phyloP scores from a whole-genome alignment of 2,797 vertebrate species.

The Poliocrania exsul region DNA sequence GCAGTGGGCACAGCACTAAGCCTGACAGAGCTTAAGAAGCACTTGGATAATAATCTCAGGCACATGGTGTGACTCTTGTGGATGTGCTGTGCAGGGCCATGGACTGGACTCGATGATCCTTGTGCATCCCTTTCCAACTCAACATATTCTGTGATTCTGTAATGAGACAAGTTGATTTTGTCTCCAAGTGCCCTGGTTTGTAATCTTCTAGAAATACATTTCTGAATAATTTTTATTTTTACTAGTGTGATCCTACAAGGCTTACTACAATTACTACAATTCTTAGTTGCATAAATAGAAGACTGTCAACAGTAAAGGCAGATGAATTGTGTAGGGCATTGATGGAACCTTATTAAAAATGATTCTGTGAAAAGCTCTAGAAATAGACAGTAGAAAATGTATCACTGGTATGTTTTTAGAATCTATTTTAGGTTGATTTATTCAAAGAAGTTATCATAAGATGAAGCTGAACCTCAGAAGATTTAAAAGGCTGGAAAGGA shows the following conservation, averaged over 20 bases:
- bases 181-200: background rate
- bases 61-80: background rate
- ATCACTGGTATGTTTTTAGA: background rate
- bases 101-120: background rate
- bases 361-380: background rate
- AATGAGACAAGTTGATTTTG: background rate
- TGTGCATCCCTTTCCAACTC: background rate
- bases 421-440: slow-evolving; percentile 1
- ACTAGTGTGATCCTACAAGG: background rate
- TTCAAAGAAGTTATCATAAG: background rate
- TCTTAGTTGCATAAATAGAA: background rate
- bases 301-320: background rate
- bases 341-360: background rate
- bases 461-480: background rate
- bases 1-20: background rate
- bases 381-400: background rate
- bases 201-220: background rate
- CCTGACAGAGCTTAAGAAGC: background rate
- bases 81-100: background rate
- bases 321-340: background rate
- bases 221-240: background rate
- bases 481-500: background rate
- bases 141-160: background rate
- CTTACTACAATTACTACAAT: slow-evolving; percentile 20
- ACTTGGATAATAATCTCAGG: background rate